Evolutionary conservation across 2,113 vertebrate species (phyloP).

Genomic region (Pluvialis apricaria): DNA sequence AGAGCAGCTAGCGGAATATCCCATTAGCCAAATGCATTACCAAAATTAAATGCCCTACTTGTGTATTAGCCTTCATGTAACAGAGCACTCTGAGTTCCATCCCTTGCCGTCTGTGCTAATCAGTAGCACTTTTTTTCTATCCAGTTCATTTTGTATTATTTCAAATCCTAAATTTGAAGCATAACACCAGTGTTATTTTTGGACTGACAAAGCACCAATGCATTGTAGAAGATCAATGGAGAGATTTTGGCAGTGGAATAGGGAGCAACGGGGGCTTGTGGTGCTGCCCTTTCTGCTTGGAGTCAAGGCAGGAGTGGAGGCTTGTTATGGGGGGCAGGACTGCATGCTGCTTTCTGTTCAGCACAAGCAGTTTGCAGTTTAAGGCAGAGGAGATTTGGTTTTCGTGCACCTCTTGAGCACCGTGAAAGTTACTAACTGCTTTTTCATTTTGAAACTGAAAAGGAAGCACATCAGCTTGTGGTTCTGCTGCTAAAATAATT

Average conservation of each 20-base stretch:
- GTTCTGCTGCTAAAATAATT: neutral
- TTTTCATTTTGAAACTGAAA: constrained; percentile 15
- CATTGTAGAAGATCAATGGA: neutral
- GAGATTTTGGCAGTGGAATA: neutral
- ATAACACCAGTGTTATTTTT: constrained; percentile 9
- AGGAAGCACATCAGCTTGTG: neutral
- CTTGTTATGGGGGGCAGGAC: neutral
- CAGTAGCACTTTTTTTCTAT: neutral
- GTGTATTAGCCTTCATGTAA: neutral
- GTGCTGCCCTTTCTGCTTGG: neutral
- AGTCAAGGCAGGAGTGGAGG: neutral
- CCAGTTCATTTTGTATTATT: constrained; percentile 12
- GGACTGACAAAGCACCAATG: neutral
- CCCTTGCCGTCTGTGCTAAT: neutral
- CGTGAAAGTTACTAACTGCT: neutral
- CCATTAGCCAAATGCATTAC: neutral
- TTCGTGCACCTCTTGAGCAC: neutral
- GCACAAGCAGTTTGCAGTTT: neutral
- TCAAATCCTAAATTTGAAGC: constrained; percentile 13
- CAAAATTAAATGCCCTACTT: neutral
- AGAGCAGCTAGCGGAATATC: neutral
- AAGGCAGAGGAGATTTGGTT: neutral
- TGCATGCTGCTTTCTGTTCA: neutral
- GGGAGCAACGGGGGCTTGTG: neutral
- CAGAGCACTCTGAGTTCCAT: neutral